Evolutionary conservation across 2,113 vertebrate species (phyloP).

Genomic region (Platysternon megacephalum): DNA sequence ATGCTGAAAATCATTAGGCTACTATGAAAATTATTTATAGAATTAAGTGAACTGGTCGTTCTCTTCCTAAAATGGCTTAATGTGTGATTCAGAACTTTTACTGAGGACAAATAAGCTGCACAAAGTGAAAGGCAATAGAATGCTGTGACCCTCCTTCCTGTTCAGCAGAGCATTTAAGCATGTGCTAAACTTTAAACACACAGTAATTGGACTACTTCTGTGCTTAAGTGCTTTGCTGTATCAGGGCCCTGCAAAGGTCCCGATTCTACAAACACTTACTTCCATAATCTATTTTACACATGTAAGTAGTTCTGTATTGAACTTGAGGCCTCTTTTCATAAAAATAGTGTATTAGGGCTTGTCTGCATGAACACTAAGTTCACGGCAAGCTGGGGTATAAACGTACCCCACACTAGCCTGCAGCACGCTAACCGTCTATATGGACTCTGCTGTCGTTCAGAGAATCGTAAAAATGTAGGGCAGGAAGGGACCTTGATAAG

Average conservation of each 20-base stretch:
- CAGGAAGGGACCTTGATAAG: neutral
- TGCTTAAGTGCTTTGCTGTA: neutral
- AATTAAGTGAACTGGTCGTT: accelerated
- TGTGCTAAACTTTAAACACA: no score
- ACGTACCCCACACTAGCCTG: neutral
- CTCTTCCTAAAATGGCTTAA: neutral
- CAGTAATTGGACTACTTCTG: neutral
- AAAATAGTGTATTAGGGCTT: neutral
- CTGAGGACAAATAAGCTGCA: neutral
- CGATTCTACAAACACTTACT: neutral
- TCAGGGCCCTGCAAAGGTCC: no score
- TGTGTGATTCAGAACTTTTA: neutral
- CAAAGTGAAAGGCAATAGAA: neutral
- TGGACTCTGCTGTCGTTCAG: neutral
- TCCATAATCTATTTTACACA: neutral
- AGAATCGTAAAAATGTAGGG: neutral
- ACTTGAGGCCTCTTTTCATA: neutral
- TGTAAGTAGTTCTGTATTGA: neutral
- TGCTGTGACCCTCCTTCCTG: no score
- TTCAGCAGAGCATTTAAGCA: neutral
- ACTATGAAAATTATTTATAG: neutral
- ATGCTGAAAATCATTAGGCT: neutral
- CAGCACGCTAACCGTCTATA: neutral
- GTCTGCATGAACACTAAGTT: neutral
- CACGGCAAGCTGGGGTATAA: neutral